Percentiles rank a stretch among this genome's conserved stretches.
Evolutionary conservation across 2,113 vertebrate species (phyloP).

Genomic region (Trachemys scripta): DNA sequence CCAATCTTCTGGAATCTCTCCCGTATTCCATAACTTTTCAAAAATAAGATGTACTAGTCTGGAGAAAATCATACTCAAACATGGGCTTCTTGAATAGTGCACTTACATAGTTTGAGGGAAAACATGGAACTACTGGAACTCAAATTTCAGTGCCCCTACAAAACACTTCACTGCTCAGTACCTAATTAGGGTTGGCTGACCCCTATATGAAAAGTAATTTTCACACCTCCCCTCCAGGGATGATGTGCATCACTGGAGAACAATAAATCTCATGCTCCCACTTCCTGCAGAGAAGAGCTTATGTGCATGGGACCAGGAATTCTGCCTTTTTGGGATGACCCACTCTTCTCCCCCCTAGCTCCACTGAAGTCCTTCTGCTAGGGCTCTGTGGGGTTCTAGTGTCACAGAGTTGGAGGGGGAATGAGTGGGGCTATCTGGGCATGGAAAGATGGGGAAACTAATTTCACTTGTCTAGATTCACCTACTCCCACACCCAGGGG

Average conservation of each 20-base stretch:
- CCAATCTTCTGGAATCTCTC: too few species aligned
- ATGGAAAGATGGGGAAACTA: background rate
- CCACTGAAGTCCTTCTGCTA: background rate
- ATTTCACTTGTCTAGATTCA: background rate
- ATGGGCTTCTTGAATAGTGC: background rate
- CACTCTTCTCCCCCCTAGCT: background rate
- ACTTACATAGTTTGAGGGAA: background rate
- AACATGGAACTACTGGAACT: background rate
- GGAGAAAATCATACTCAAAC: background rate
- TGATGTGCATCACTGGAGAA: background rate
- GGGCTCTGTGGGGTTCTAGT: background rate
- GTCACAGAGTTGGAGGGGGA: background rate
- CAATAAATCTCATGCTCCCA: background rate
- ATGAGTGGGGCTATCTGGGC: background rate
- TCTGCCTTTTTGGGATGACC: background rate
- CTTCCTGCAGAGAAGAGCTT: fast-evolving
- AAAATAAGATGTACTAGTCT: background rate
- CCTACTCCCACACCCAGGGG: background rate
- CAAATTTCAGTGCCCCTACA: background rate
- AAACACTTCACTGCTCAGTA: background rate
- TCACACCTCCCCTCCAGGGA: background rate
- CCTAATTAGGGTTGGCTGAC: background rate
- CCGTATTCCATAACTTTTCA: too few species aligned
- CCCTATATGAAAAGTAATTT: background rate
- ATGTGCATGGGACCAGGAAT: background rate